Base-by-base conservation (phyloP, 2,888 invertebrate genomes). In the Deroplatys truncata region DNA sequence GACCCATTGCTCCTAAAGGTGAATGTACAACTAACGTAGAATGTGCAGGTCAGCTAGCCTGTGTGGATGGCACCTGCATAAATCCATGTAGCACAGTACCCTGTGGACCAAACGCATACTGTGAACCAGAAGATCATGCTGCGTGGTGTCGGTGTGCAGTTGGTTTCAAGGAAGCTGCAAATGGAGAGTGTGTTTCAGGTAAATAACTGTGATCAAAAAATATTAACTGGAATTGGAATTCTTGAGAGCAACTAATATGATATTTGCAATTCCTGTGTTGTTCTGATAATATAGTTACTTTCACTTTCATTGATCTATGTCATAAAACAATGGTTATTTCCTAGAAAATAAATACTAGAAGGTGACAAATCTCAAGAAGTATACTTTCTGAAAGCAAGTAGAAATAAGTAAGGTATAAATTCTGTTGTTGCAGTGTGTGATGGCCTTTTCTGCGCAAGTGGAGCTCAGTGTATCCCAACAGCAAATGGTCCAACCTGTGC, bases 101-200 rank as follows among this genome's bases (percentile, higher is more conserved):
- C 1, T 98, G 98, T 92, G 98, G 98, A 56, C 94, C 96, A 0
- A 97, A 98, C 93, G 97, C 98, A 0, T 96, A 96, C 92, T 98
- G 98, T 93, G 97, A 98, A 93, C 96, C 97, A 0, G 97, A 98
- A 91, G 96, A 97, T 92, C 98, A 98, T 92, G 97, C 97, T 0
- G 97, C 97, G 13, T 97, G 97, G 97, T 98, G 98, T 93, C 96
- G 97, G 91, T 98, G 98, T 92, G 95, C 96, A 89, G 96, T 97
- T 87, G 98, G 98, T 28, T 98, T 95, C 92, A 95, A 95, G 1
- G 97, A 98, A 93, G 96, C 96, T 90, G 95, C 96, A 88, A 96
- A 96, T 91, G 98, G 97, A 89, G 97, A 97, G 93, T 98, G 98
- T 92, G 96, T 97, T 84, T 98, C 98, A 88, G 96, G 97, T 97